Evolutionary conservation across 2,797 vertebrate species (phyloP).

Genomic region (Esox masquinongy): DNA sequence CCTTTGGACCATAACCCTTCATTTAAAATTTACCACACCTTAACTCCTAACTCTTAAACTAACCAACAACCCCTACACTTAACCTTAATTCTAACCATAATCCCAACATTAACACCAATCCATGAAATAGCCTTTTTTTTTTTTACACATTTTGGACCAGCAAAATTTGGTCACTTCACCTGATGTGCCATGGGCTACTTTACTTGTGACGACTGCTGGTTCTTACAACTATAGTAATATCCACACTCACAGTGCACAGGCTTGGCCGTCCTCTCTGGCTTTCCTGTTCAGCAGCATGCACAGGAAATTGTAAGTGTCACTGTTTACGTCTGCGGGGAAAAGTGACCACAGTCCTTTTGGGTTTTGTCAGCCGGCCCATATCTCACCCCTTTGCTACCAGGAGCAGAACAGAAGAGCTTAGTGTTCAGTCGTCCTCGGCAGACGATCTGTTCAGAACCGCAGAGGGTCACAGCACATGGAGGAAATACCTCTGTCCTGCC

Average conservation of each 20-base stretch:
- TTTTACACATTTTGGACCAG: too few species aligned
- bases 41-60: too few species aligned
- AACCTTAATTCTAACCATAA: too few species aligned
- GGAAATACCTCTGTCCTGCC: not conserved
- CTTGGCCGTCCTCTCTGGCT: conserved; percentile 55
- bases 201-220: too few species aligned
- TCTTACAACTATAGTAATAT: too few species aligned
- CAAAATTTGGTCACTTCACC: too few species aligned
- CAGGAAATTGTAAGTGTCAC: conserved; percentile 74
- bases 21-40: too few species aligned
- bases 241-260: conserved; percentile 27
- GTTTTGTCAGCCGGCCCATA: conserved; percentile 60
- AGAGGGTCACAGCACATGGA: conserved; percentile 37
- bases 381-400: conserved; percentile 56
- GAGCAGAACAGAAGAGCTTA: conserved; percentile 58
- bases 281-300: conserved; percentile 50
- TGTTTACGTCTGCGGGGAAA: conserved; percentile 73
- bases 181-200: too few species aligned
- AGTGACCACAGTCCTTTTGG: conserved; percentile 58
- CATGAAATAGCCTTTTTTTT: too few species aligned
- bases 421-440: conserved; percentile 44
- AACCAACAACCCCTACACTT: too few species aligned
- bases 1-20: too few species aligned
- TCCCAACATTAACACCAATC: too few species aligned
- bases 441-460: conserved; percentile 36